phyloP scores from a whole-genome alignment of 2,888 invertebrate genomes.

The Gnatocerus cornutus region DNA sequence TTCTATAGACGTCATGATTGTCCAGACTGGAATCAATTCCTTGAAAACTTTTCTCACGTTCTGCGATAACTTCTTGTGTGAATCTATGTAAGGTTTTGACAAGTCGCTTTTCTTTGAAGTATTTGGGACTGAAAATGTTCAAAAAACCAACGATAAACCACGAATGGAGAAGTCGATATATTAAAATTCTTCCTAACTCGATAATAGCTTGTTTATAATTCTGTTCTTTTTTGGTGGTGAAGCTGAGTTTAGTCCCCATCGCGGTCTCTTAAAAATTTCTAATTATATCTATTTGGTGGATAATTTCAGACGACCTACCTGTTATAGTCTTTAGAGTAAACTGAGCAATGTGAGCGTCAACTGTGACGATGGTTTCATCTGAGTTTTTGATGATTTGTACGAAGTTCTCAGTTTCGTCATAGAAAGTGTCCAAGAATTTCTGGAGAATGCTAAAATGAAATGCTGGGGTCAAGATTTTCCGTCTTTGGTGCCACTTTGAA shows the following conservation, averaged over 20 bases:
- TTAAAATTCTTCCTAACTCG: slow-evolving; percentile 1
- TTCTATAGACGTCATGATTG: slow-evolving; percentile 38
- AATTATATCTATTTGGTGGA: neutral
- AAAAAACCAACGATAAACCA: neutral
- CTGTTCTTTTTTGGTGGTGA: slow-evolving; percentile 6
- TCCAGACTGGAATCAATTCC: slow-evolving; percentile 27
- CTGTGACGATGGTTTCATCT: neutral
- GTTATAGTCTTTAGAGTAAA: slow-evolving; percentile 26
- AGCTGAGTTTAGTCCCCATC: slow-evolving; percentile 51
- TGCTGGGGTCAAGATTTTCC: slow-evolving; percentile 55
- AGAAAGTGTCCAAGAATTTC: slow-evolving; percentile 51
- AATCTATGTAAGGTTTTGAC: slow-evolving; percentile 42
- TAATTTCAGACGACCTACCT: slow-evolving; percentile 3
- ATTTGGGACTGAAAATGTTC: slow-evolving; percentile 18
- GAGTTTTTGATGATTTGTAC: slow-evolving; percentile 13
- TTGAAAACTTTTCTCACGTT: slow-evolving; percentile 51
- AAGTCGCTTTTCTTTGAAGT: neutral
- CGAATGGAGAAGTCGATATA: slow-evolving; percentile 2
- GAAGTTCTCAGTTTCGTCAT: slow-evolving; percentile 41
- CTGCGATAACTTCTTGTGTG: slow-evolving; percentile 45
- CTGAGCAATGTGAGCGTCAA: slow-evolving; percentile 12
- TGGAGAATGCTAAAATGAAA: slow-evolving; percentile 54
- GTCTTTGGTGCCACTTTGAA: slow-evolving; percentile 47
- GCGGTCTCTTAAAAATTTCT: slow-evolving; percentile 45
- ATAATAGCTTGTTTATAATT: slow-evolving; percentile 18